Conservation (phyloP, 2,113 vertebrate genomes). For the Coregonus clupeaformis region DNA sequence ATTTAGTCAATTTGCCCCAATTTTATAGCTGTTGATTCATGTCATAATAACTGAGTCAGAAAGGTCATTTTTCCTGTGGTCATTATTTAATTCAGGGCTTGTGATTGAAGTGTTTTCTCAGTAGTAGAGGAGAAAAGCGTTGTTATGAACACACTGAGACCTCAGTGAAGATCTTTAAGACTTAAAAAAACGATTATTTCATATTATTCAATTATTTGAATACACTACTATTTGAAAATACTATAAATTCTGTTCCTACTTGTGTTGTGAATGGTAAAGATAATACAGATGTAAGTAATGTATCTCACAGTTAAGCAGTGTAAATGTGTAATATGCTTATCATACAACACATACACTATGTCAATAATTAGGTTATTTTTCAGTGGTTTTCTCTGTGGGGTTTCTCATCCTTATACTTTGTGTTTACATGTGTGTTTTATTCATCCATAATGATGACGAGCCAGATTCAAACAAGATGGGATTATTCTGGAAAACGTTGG, state of each 20-base stretch:
- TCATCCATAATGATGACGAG: slow-evolving; percentile 51
- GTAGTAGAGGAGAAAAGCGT: neutral
- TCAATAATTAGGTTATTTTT: too few species aligned
- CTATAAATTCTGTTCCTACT: neutral
- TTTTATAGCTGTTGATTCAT: slow-evolving; percentile 39
- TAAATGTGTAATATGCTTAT: too few species aligned
- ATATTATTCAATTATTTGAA: neutral
- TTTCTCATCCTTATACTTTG: slow-evolving; percentile 39
- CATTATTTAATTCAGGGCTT: neutral
- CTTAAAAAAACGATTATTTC: neutral
- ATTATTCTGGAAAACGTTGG: slow-evolving; percentile 71
- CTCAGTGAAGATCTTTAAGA: neutral
- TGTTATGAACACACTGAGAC: neutral
- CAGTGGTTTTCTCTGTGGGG: neutral
- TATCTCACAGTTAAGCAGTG: too few species aligned
- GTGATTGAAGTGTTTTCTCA: neutral
- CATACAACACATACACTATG: too few species aligned
- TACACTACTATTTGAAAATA: neutral
- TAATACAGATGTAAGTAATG: neutral
- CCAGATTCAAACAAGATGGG: slow-evolving; percentile 70
- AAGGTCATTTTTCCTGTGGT: slow-evolving; percentile 4
- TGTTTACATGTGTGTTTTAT: slow-evolving; percentile 59
- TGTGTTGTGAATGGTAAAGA: neutral
- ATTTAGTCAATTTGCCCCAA: slow-evolving; percentile 40
- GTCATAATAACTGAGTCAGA: slow-evolving; percentile 28